phyloP scores from a whole-genome alignment of 2,888 invertebrate species.

The Itoplectis maculator region DNA sequence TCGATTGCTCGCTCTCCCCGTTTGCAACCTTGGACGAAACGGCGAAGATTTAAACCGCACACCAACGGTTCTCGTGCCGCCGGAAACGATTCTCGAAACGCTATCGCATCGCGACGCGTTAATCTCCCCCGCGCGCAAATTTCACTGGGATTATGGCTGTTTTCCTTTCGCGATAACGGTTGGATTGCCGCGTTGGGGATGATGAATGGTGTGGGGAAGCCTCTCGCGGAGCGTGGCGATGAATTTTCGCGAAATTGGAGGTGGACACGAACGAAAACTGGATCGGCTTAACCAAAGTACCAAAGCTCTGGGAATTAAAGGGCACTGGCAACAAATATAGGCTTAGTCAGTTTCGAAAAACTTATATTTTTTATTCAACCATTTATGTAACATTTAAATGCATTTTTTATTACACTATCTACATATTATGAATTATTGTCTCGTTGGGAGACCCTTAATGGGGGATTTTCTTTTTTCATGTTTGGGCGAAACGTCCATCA shows the following conservation, averaged over 20 bases:
- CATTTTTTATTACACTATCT: too few species aligned
- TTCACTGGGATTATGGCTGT: slow-evolving; percentile 9
- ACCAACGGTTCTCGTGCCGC: slow-evolving; percentile 42
- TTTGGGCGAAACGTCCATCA: too few species aligned
- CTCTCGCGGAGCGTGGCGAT: background rate
- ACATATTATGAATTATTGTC: too few species aligned
- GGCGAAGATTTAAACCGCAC: slow-evolving; percentile 41
- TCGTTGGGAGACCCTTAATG: too few species aligned
- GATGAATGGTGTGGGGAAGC: background rate
- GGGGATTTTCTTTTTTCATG: too few species aligned
- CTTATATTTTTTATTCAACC: too few species aligned
- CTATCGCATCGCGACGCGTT: slow-evolving; percentile 45
- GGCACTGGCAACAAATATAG: background rate
- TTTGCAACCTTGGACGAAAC: slow-evolving; percentile 39
- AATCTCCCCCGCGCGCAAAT: slow-evolving; percentile 29
- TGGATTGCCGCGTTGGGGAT: too few species aligned
- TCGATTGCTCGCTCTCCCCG: slow-evolving; percentile 23
- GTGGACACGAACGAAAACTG: background rate
- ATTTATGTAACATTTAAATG: too few species aligned
- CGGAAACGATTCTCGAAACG: slow-evolving; percentile 45
- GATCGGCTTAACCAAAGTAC: background rate
- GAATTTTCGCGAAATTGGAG: background rate
- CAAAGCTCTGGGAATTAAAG: too few species aligned
- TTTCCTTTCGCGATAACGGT: slow-evolving; percentile 14
- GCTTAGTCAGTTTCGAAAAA: too few species aligned